phyloP scores from a whole-genome alignment of 2,888 invertebrate genomes.

The Blastobasis lacticolella region DNA sequence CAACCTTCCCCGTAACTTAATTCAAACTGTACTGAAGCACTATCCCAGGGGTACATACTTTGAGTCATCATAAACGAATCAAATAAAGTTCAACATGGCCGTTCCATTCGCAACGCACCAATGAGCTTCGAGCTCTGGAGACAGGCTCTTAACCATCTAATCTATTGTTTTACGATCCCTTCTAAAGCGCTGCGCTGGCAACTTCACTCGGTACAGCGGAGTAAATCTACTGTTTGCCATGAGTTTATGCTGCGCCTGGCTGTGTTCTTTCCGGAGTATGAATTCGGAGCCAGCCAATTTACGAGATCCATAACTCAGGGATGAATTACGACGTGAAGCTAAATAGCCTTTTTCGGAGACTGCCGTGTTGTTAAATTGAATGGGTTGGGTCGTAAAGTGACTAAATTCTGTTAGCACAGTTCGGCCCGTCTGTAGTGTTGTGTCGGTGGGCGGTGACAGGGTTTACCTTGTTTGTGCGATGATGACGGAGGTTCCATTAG shows the following conservation, averaged over 20 bases:
- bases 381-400: too few species aligned
- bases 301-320: background rate
- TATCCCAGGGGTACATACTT: too few species aligned
- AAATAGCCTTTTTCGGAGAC: too few species aligned
- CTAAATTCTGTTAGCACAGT: too few species aligned
- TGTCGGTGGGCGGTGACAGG: background rate
- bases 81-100: too few species aligned
- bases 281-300: background rate
- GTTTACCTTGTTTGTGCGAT: conserved; percentile 4
- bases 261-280: background rate
- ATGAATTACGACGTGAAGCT: background rate
- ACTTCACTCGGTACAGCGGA: conserved; percentile 6
- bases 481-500: conserved; percentile 22
- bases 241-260: conserved; percentile 5
- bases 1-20: too few species aligned
- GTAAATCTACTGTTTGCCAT: conserved; percentile 7
- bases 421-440: too few species aligned
- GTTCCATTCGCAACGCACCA: too few species aligned
- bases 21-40: too few species aligned
- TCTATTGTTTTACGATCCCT: conserved; percentile 1
- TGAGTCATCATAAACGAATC: too few species aligned
- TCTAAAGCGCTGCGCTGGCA: conserved; percentile 3
- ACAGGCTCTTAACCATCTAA: background rate
- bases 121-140: background rate
- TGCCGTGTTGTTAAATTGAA: too few species aligned